Percentiles rank a stretch among this genome's conserved stretches.
These are phyloP conservation scores for Pogonognathellus flavescens DNA, from an alignment of 1,140 invertebrate species.

Conservation along the genomic window DNA sequence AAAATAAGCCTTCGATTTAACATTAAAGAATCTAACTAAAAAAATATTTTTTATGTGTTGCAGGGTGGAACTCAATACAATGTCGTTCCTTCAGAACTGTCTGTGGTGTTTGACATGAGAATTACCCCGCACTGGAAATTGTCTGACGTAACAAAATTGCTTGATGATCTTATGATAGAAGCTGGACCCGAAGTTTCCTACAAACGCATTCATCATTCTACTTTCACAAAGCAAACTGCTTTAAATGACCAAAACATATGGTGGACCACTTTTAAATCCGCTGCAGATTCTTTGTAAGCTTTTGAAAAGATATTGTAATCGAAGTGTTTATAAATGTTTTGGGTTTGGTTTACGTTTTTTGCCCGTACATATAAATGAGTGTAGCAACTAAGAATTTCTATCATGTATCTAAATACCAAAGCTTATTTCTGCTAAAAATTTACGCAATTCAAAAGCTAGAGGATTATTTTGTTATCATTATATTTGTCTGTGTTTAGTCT, in stretches of 20 bases:
- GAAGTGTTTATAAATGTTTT: background rate
- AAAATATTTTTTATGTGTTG: conserved; percentile 35
- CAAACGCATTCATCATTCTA: conserved; percentile 80
- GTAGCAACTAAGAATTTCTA: background rate
- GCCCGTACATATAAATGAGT: background rate
- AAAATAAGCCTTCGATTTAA: background rate
- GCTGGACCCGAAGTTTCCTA: conserved; percentile 84
- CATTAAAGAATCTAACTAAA: conserved; percentile 15
- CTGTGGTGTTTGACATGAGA: conserved; percentile 85
- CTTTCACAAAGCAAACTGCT: conserved; percentile 77
- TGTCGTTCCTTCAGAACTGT: conserved; percentile 86
- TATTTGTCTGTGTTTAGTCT: background rate
- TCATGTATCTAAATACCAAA: too few relatives aligned
- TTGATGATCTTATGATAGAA: conserved; percentile 84
- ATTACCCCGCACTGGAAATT: conserved; percentile 81
- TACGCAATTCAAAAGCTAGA: too few relatives aligned
- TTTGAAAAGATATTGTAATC: background rate
- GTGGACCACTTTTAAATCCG: conserved; percentile 84
- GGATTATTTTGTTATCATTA: too few relatives aligned
- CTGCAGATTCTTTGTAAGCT: conserved; percentile 74
- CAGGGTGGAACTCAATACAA: conserved; percentile 92
- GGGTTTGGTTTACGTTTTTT: background rate
- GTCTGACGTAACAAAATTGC: conserved; percentile 79
- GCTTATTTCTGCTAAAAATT: too few relatives aligned
- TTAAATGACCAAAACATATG: conserved; percentile 80